Evolutionary conservation across 2,797 vertebrate species (phyloP), one percentile per base, ranked within the genome.

Genomic region (Cyclopterus lumpus): DNA sequence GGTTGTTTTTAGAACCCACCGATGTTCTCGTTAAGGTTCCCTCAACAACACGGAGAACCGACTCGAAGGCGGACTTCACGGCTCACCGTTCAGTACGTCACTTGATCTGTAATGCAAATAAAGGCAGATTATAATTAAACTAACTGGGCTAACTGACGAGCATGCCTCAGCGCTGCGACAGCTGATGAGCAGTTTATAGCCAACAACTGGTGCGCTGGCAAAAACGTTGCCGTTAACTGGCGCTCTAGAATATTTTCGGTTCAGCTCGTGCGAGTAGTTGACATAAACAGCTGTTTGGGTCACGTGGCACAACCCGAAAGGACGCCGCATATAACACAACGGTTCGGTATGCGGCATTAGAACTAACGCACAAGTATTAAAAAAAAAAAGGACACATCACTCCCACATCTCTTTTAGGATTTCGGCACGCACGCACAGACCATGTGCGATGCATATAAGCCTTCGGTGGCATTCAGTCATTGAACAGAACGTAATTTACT

Each of bases 21-120:
- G 8, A 67, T 42, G 61, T 65, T 58, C 68, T 67, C 61, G 30
- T n/a, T 49, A 65, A 81, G 59, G 61, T 34, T 67, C 18, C 48
- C 62, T 80, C 18, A n/a, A 26, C 26, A 54, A 66, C 24, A 78
- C 10, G 26, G 40, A 6, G 59, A 26, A 30, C n/a, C 14, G 15
- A 28, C 24, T 14, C 12, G 12, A n/a, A 15, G 24, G 51, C 6
- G n/a, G 24, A n/a, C 24, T 22, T 51, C 8, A 51, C 10, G n/a
- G 42, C 3, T 40, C 38, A 5, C 12, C 4, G 49, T 53, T 53
- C 22, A 12, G 22, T 26, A 6, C 2, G 49, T 14, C n/a, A 4
- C 49, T 24, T 1, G 22, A 26, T 14, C 53, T 14, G 32, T 4
- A 49, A 9, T 22, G n/a, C n/a, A 36, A 7, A 9, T 36, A 44